Conservation (phyloP, 2,797 vertebrate species). For the Lagodon rhomboides region DNA sequence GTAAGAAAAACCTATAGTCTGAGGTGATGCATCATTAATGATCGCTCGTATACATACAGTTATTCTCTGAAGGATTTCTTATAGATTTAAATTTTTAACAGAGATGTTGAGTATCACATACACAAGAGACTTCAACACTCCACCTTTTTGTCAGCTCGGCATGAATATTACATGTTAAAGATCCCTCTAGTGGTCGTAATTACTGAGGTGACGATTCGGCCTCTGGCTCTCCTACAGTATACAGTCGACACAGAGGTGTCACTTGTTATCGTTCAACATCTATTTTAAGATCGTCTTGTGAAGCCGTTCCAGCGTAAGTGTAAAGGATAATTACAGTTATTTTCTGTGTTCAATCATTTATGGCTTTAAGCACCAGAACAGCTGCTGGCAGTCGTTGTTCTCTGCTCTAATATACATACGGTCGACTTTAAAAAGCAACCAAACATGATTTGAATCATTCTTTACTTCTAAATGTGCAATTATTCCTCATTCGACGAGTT, state of each 20-base stretch:
- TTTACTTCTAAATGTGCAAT: not conserved
- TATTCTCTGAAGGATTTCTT: slow-evolving; percentile 26
- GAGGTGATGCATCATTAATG: slow-evolving; percentile 30
- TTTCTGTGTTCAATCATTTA: not conserved
- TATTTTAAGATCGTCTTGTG: slow-evolving; percentile 13
- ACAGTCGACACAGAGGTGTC: not conserved
- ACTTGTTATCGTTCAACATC: slow-evolving; percentile 17
- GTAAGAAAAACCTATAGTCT: not conserved
- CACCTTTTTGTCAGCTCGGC: slow-evolving; percentile 16
- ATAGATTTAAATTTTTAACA: slow-evolving; percentile 23
- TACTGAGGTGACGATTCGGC: slow-evolving; percentile 33
- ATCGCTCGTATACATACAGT: slow-evolving; percentile 7
- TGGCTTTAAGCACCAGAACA: too few relatives aligned
- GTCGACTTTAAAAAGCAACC: not conserved
- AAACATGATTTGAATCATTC: not conserved
- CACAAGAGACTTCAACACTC: slow-evolving; percentile 32
- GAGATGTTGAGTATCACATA: slow-evolving; percentile 14
- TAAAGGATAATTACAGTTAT: not conserved
- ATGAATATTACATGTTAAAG: slow-evolving; percentile 51
- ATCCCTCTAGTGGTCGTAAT: slow-evolving; percentile 28
- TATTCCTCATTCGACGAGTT: not conserved
- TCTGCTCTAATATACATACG: not conserved
- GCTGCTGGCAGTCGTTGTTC: too few relatives aligned
- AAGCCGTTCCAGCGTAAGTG: not conserved
- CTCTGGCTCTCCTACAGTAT: not conserved